phyloP scores from a whole-genome alignment of 1,140 invertebrate species.

The Armadillidium nasatum region DNA sequence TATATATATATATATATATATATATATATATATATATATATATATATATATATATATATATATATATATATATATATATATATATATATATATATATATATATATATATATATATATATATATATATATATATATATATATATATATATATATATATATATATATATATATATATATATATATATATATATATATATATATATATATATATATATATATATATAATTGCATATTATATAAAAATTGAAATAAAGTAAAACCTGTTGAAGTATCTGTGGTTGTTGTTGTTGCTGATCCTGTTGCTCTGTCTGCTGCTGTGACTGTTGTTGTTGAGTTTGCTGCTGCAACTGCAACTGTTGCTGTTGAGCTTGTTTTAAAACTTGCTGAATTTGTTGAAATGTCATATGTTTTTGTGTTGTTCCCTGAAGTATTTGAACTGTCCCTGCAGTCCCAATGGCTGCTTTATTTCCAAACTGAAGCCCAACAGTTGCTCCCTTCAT shows the following conservation, averaged over 20 bases:
- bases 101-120: conserved; percentile 28
- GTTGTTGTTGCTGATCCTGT: background rate
- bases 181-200: conserved; percentile 28
- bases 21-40: conserved; percentile 14
- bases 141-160: conserved; percentile 32
- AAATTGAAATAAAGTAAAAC: background rate
- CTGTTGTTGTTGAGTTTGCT: conserved; percentile 58
- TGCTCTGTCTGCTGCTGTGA: conserved; percentile 57
- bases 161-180: conserved; percentile 32
- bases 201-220: conserved; percentile 13
- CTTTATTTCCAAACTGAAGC: conserved; percentile 44
- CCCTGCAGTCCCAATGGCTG: conserved; percentile 34
- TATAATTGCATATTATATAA: no score
- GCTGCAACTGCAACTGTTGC: conserved; percentile 42
- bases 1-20: conserved; percentile 11
- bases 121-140: conserved; percentile 33
- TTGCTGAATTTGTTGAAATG: conserved; percentile 71
- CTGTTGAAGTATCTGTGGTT: background rate
- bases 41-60: conserved; percentile 14
- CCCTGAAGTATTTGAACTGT: conserved; percentile 58
- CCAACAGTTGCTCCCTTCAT: conserved; percentile 38
- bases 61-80: conserved; percentile 4
- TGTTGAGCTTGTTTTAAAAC: conserved; percentile 59
- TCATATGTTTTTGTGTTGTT: conserved; percentile 57
- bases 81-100: conserved; percentile 29